phyloP scores from a whole-genome alignment of 2,797 vertebrate species.

The Rousettus madagascariensis region DNA sequence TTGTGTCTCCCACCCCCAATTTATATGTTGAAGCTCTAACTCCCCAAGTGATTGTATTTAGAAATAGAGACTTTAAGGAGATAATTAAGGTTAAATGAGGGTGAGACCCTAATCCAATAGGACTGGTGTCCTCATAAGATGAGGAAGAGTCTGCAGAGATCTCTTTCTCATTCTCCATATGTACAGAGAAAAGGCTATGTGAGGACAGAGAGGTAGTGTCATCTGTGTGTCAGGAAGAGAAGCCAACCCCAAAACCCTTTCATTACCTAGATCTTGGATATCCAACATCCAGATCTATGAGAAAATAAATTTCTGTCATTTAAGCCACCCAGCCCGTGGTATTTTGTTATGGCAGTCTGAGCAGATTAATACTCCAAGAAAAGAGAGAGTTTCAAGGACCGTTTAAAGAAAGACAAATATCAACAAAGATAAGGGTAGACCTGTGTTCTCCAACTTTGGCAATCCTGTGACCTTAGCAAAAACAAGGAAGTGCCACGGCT shows the following conservation, averaged over 20 bases:
- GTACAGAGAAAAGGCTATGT: not conserved
- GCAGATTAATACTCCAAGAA: not conserved
- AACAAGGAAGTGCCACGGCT: not conserved
- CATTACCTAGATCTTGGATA: not conserved
- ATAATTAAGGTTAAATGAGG: not conserved
- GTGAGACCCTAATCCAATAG: not conserved
- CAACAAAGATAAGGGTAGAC: not conserved
- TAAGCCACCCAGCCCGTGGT: not conserved
- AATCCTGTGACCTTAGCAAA: not conserved
- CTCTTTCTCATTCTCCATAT: not conserved
- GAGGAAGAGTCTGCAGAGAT: not conserved
- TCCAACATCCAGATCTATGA: not conserved
- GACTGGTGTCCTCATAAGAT: not conserved
- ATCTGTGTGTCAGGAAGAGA: not conserved
- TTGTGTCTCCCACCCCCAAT: not conserved
- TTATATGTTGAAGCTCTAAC: not conserved
- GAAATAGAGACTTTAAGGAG: not conserved
- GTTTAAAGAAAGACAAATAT: not conserved
- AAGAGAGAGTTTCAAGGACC: not conserved
- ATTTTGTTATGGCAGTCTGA: not conserved
- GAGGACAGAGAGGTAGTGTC: not conserved
- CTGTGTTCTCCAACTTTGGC: not conserved
- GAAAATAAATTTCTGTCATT: not conserved
- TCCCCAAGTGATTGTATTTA: not conserved
- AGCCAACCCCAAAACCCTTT: not conserved